Evolutionary conservation across 2,797 vertebrate species (phyloP).

Genomic region (Helarctos malayanus): DNA sequence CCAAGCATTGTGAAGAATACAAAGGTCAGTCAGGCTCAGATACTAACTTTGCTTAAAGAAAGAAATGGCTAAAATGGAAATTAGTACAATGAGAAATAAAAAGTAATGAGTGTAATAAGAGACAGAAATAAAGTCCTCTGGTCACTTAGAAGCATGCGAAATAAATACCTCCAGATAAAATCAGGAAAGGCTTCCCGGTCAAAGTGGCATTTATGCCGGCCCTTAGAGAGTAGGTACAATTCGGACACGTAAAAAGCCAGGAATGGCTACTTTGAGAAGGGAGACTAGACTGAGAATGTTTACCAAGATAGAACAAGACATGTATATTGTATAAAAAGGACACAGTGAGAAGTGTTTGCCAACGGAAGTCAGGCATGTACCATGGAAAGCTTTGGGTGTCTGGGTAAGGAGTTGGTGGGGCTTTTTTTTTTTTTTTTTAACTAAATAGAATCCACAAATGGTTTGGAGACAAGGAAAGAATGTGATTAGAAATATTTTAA

Average conservation of each 20-base stretch:
- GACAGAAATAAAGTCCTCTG: not conserved
- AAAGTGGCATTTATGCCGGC: not conserved
- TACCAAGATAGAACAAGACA: not conserved
- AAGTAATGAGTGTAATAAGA: not conserved
- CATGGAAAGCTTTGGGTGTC: not conserved
- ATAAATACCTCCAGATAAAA: not conserved
- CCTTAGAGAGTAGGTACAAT: not conserved
- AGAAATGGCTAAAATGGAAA: not conserved
- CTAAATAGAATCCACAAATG: not conserved
- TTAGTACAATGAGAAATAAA: not conserved
- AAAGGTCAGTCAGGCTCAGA: not conserved
- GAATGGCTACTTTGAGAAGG: not conserved
- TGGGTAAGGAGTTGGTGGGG: not conserved
- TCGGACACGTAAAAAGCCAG: not conserved
- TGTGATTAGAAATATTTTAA: not conserved
- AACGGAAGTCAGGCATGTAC: not conserved
- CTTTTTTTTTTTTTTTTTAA: not conserved
- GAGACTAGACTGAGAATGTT: not conserved
- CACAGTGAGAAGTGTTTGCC: not conserved
- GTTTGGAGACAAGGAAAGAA: not conserved
- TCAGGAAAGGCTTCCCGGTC: not conserved
- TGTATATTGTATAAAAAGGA: not conserved
- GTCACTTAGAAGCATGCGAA: constrained; percentile 1
- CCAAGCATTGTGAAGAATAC: not conserved
- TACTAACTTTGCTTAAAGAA: not conserved